Base-by-base conservation (phyloP, 2,797 vertebrate species). In the Propithecus perrieri region DNA sequence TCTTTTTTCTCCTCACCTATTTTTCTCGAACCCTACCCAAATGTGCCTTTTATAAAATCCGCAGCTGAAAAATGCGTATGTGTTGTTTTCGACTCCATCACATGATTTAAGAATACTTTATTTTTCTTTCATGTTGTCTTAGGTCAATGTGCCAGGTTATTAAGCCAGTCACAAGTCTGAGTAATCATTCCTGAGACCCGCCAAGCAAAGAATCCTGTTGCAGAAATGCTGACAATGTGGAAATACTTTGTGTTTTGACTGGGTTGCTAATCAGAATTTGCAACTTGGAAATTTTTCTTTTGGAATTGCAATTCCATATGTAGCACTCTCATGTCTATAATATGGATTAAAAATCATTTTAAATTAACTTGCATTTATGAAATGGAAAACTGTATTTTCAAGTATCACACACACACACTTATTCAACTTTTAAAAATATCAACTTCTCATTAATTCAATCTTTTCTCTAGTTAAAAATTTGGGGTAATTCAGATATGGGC, bases 141-240 rank as follows among this genome's bases (percentile, higher is more conserved):
- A 33, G 79, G 61, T 93, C 92, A 72, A 63, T 55, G 90, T 14
- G 0, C 76, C 46, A 86, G 90, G 93, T 83, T 98, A 83, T 7
- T 94, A 55, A 97, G 41, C 69, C 91, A 61, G 75, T 79, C 96
- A 89, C 84, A 96, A 89, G 97, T 50, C 69, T 22, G 3, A 26
- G 89, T 46, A 28, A 48, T 79, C 96, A 33, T 35, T 55, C 75
- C 79, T 91, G 0, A 72, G 26, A 86, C 38, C 57, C 63, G 85
- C 81, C 87, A 43, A 87, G 81, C 71, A 38, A 67, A 72, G 61
- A 78, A 26, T 41, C 85, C 8, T 18, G n/a, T 38, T 38, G n/a
- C 1, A 38, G 57, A 90, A 65, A 22, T n/a, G 76, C 85, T 87
- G 81, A 67, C 14, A 2, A 50, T 0, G 1, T 53, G 35, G 38